phyloP scores from a whole-genome alignment of 30 jellyfish, hydroid and myxozoan species.

The Mastigias papua region DNA sequence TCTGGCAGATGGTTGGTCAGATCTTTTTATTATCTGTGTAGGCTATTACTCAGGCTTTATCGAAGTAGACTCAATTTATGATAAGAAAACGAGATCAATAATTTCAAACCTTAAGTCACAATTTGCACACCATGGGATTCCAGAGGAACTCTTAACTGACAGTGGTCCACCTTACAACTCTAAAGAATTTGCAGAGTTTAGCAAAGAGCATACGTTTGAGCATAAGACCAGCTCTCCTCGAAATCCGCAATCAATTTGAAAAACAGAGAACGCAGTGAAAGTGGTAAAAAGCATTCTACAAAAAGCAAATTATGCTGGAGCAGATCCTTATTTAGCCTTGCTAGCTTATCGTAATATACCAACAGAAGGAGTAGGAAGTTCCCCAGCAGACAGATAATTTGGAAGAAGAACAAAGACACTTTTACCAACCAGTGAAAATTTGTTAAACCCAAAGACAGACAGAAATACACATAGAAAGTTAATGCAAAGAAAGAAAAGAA shows the following conservation, averaged over 20 bases:
- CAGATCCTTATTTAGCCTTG: constrained; percentile 30
- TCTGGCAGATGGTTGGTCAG: too few relatives aligned
- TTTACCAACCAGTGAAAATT: constrained; percentile 32
- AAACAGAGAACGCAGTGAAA: constrained; percentile 35
- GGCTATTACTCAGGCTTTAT: background rate
- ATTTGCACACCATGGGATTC: background rate
- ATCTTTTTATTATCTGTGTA: background rate
- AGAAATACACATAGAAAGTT: constrained; percentile 6
- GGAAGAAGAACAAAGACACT: constrained; percentile 58
- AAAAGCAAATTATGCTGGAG: constrained; percentile 12
- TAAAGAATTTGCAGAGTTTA: constrained; percentile 17
- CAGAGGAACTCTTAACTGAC: background rate
- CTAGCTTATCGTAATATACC: constrained; percentile 40
- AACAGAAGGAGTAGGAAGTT: constrained; percentile 33
- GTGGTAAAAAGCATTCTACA: background rate
- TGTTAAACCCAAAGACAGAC: constrained; percentile 22
- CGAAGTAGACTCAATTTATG: background rate
- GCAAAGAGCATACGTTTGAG: constrained; percentile 29
- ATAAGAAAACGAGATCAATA: background rate
- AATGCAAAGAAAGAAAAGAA: constrained; percentile 2
- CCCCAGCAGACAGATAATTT: constrained; percentile 50
- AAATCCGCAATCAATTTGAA: constrained; percentile 46
- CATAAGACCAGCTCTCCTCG: constrained; percentile 38
- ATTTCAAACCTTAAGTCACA: background rate
- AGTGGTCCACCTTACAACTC: constrained; percentile 55